Percentiles rank a stretch among this genome's conserved stretches.
These are phyloP conservation scores for Echiichthys vipera DNA, from an alignment of 2,797 vertebrate species.

Conservation along the genomic window DNA sequence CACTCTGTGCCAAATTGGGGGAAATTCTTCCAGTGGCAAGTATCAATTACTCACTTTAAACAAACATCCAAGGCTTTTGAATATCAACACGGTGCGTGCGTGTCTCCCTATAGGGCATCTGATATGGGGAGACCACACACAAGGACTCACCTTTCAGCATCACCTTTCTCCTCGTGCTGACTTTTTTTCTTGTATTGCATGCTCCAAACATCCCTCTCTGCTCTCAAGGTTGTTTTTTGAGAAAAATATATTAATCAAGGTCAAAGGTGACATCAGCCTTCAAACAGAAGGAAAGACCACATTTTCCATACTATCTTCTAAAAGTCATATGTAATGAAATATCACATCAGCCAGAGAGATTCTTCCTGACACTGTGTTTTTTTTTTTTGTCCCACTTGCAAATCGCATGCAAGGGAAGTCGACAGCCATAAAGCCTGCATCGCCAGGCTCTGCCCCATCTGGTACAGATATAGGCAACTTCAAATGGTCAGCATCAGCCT, in stretches of 20 bases:
- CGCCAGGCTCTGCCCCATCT: constrained; percentile 58
- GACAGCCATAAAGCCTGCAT: constrained; percentile 51
- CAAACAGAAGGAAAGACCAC: background rate
- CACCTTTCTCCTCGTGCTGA: constrained; percentile 53
- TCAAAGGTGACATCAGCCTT: constrained; percentile 9
- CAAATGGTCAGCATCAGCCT: constrained; percentile 61
- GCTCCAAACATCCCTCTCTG: background rate
- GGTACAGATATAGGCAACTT: constrained; percentile 66
- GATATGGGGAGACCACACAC: constrained; percentile 81
- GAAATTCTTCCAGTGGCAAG: constrained; percentile 81
- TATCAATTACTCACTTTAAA: constrained; percentile 83
- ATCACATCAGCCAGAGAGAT: background rate
- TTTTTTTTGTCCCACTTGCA: constrained; percentile 46
- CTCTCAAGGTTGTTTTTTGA: background rate
- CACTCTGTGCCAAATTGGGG: constrained; percentile 78
- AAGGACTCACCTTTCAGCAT: constrained; percentile 67
- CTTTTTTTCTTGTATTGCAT: constrained; percentile 16
- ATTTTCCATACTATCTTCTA: background rate
- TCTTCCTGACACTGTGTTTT: constrained; percentile 6
- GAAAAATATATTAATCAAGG: constrained; percentile 10
- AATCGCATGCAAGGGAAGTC: constrained; percentile 43
- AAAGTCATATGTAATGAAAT: background rate
- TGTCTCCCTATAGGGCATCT: constrained; percentile 69
- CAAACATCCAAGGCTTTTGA: constrained; percentile 77
- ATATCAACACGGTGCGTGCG: constrained; percentile 72